Evolutionary conservation across 1,140 invertebrate species (phyloP), one percentile per base, ranked within the genome.

Genomic region (Teleogryllus occipitalis): DNA sequence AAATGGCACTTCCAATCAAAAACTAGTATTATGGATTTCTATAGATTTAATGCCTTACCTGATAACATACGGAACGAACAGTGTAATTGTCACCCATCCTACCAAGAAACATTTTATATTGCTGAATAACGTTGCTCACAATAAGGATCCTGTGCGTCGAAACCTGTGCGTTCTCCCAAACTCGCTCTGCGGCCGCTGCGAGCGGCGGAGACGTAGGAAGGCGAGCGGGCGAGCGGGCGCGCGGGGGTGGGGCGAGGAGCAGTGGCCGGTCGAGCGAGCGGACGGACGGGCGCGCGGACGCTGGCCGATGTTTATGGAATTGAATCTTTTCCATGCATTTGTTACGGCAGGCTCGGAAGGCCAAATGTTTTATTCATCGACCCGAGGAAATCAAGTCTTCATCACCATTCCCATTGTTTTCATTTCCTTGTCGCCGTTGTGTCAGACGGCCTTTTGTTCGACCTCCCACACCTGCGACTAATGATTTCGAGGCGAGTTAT

Each of bases 341-440:
- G 49, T 65, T 65, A 10, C 54, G 27, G n/a, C 27, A 39, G 27
- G n/a, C n/a, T 65, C 54, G 18, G 18, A 18, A 65, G 54, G 18
- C 54, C 10, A 65, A 65, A 65, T 65, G 10, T 65, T 65, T 54
- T 65, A 65, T 65, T 65, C 54, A 65, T 65, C 18, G 54, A 18
- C 54, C 54, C 1, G 54, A 18, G 54, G 0, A 65, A 65, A 65
- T 65, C 54, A 65, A 65, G 54, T 65, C 54, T 65, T 65, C 54
- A 65, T 65, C 54, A 65, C 54, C 54, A 65, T 65, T 65, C 54
- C 54, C 54, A 65, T 54, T 65, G 54, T 65, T 65, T 65, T 65
- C 54, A 65, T 65, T 39, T 5, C 27, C 7, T 18, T 65, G 10
- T 10, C 18, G 54, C 10, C 18, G 54, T 65, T 65, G 54, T 65